Conservation (phyloP, 2,797 vertebrate genomes). For the Chaetophractus vellerosus region DNA sequence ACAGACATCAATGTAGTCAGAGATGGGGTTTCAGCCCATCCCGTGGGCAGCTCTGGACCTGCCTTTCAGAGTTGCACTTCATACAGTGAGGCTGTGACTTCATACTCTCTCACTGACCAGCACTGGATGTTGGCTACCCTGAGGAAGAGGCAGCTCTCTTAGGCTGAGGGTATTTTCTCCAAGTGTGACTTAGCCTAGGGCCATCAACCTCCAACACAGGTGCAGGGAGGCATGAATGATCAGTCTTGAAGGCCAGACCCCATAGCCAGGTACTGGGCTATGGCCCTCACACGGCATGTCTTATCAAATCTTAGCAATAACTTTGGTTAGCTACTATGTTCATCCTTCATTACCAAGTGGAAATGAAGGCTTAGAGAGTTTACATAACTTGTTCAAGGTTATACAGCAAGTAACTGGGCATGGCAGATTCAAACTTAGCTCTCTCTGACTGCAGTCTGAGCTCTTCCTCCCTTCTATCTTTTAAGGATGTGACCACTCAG, state of each 20-base stretch:
- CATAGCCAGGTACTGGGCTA: not conserved
- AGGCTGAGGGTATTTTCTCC: not conserved
- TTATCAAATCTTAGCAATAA: not conserved
- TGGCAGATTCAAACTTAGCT: not conserved
- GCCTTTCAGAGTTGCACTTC: not conserved
- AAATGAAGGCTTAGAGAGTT: not conserved
- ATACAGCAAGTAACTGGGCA: accelerated
- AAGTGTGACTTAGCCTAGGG: not conserved
- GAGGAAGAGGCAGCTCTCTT: not conserved
- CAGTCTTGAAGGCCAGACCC: not conserved
- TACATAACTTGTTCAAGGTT: not conserved
- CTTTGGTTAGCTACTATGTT: not conserved
- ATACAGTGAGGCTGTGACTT: not conserved
- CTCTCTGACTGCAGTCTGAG: not conserved
- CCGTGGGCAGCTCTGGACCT: not conserved
- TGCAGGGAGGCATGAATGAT: not conserved
- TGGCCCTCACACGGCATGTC: not conserved
- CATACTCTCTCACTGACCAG: not conserved
- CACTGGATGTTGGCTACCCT: not conserved
- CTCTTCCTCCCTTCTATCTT: not conserved
- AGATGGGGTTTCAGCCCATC: not conserved
- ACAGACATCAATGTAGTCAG: not conserved
- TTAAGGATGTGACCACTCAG: not conserved
- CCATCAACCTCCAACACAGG: not conserved
- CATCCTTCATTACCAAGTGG: not conserved